phyloP scores from a whole-genome alignment of 2,888 invertebrate genomes.

The Cremastobaeus sp. region DNA sequence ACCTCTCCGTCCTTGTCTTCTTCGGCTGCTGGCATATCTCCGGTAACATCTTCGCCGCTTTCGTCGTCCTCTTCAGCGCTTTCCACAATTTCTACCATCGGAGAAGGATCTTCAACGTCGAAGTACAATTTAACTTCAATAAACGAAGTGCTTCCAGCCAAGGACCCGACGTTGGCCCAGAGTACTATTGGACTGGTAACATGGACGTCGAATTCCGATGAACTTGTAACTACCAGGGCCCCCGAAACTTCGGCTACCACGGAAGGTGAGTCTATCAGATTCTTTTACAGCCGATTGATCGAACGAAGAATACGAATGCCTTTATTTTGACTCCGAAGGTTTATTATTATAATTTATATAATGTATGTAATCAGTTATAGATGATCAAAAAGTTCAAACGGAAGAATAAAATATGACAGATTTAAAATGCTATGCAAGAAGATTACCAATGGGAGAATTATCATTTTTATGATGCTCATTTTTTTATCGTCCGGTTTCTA shows the following conservation, averaged over 20 bases:
- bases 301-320: too few species aligned
- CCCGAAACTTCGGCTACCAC: slow-evolving; percentile 66
- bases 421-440: too few species aligned
- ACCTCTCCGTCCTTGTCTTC: slow-evolving; percentile 6
- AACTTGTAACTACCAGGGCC: slow-evolving; percentile 68
- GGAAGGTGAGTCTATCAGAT: slow-evolving; percentile 30
- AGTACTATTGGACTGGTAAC: slow-evolving; percentile 78
- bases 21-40: slow-evolving; percentile 2
- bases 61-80: slow-evolving; percentile 40
- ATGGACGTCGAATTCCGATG: slow-evolving; percentile 79
- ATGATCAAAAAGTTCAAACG: too few species aligned
- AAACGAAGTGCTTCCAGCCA: slow-evolving; percentile 58
- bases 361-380: too few species aligned
- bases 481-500: too few species aligned
- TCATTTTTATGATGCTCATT: too few species aligned
- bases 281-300: too few species aligned
- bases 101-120: too few species aligned
- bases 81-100: slow-evolving; percentile 34
- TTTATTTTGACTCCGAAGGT: too few species aligned
- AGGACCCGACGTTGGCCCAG: slow-evolving; percentile 63
- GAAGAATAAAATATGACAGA: too few species aligned
- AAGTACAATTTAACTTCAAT: slow-evolving; percentile 62
- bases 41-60: slow-evolving; percentile 14
- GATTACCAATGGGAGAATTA: too few species aligned
- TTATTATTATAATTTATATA: too few species aligned